Conservation (phyloP, 2,113 vertebrate species). For the Tragelaphus scriptus region DNA sequence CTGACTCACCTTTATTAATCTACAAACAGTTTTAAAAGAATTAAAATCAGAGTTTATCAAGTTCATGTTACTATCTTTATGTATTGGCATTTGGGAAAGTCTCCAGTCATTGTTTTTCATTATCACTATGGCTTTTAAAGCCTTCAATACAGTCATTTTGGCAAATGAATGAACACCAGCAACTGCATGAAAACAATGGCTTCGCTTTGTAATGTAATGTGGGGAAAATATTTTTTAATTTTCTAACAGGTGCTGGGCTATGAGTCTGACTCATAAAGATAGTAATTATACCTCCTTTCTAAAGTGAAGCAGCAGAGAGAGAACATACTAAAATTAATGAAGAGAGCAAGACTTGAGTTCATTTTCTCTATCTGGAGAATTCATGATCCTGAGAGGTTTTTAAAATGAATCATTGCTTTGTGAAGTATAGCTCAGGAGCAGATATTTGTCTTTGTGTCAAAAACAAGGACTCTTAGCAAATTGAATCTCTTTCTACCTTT, state of each 20-base stretch:
- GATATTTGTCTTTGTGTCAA: conserved; percentile 47
- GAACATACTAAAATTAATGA: conserved; percentile 30
- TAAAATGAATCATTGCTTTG: neutral
- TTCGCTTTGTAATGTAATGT: neutral
- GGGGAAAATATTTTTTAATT: conserved; percentile 47
- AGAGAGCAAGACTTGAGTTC: conserved; percentile 18
- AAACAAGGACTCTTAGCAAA: conserved; percentile 33
- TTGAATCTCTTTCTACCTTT: conserved; percentile 8
- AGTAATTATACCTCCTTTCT: conserved; percentile 39
- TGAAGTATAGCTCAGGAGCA: neutral
- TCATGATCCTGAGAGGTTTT: neutral
- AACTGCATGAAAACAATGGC: neutral
- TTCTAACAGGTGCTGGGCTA: conserved; percentile 52
- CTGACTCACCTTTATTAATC: neutral
- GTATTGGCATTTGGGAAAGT: conserved; percentile 28
- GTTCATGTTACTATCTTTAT: conserved; percentile 44
- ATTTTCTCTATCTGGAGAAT: neutral
- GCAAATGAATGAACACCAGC: conserved; percentile 13
- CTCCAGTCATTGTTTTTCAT: conserved; percentile 37
- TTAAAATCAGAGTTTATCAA: neutral
- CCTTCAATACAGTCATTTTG: neutral
- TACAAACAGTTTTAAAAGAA: neutral
- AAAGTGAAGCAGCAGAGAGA: neutral
- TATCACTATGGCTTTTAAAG: neutral
- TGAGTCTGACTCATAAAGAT: conserved; percentile 45